Evolutionary conservation across 2,113 vertebrate genomes (phyloP).

Genomic region (Paralichthys olivaceus): DNA sequence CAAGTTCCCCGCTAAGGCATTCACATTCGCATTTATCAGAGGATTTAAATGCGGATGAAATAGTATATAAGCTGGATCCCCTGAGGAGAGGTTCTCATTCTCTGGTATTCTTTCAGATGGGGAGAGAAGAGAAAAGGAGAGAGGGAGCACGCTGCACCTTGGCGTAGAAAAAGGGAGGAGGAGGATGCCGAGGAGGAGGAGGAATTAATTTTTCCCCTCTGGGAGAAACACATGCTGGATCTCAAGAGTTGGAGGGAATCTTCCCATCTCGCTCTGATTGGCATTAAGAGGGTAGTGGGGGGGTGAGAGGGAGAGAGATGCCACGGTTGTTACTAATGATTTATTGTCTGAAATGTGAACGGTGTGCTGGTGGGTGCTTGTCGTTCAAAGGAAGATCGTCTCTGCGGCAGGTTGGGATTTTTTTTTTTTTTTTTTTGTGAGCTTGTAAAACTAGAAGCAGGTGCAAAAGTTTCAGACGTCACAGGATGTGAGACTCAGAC

Average conservation of each 20-base stretch:
- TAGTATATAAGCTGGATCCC: slow-evolving; percentile 86
- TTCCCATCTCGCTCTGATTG: slow-evolving; percentile 83
- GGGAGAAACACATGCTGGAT: slow-evolving; percentile 82
- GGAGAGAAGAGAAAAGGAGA: slow-evolving; percentile 69
- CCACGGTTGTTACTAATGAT: slow-evolving; percentile 79
- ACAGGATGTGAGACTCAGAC: background rate
- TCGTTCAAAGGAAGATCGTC: slow-evolving; percentile 38
- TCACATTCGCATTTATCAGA: slow-evolving; percentile 82
- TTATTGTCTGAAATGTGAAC: slow-evolving; percentile 80
- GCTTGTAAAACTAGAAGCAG: background rate
- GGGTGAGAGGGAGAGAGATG: slow-evolving; percentile 57
- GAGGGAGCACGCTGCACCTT: slow-evolving; percentile 83
- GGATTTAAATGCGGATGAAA: slow-evolving; percentile 87
- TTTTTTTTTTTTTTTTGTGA: background rate
- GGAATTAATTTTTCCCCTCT: slow-evolving; percentile 87
- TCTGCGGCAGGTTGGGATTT: slow-evolving; percentile 5
- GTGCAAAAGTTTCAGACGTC: background rate
- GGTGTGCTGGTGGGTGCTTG: slow-evolving; percentile 56
- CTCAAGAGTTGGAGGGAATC: slow-evolving; percentile 82
- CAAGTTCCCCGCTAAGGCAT: slow-evolving; percentile 82
- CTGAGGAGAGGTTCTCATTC: slow-evolving; percentile 84
- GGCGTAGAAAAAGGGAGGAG: slow-evolving; percentile 70
- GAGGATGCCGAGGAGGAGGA: slow-evolving; percentile 81
- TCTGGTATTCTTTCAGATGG: slow-evolving; percentile 79
- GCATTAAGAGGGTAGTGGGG: slow-evolving; percentile 71